These are phyloP conservation scores for Hypomesus transpacificus DNA, from an alignment of 2,113 vertebrate genomes.

Conservation along the genomic window DNA sequence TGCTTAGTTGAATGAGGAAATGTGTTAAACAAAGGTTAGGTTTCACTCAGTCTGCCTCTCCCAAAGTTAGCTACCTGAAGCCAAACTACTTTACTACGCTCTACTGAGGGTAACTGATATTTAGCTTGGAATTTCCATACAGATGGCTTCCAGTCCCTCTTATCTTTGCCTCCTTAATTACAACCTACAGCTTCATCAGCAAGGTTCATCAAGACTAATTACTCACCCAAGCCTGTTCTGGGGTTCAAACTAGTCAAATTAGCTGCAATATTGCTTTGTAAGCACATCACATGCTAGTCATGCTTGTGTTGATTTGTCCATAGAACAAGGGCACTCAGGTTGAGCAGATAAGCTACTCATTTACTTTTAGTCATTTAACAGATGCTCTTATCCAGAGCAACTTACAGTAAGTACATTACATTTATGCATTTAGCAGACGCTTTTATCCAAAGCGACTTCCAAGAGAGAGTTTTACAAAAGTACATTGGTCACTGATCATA, in stretches of 20 bases:
- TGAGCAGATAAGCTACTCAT: conserved; percentile 21
- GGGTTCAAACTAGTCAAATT: conserved; percentile 1
- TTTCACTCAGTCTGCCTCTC: conserved; percentile 35
- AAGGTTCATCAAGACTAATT: too few species aligned
- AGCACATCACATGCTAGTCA: conserved; percentile 36
- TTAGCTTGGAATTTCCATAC: too few species aligned
- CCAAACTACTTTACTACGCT: background rate
- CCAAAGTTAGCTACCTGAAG: conserved; percentile 37
- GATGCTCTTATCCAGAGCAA: too few species aligned
- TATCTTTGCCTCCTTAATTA: too few species aligned
- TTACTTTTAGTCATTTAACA: too few species aligned
- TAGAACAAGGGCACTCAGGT: conserved; percentile 27
- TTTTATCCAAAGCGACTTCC: too few species aligned
- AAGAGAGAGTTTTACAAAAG: too few species aligned
- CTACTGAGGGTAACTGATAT: conserved; percentile 11
- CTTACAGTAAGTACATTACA: too few species aligned
- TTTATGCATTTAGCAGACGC: too few species aligned
- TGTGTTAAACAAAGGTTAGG: conserved; percentile 24
- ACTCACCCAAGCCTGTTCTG: background rate
- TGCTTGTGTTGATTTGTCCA: conserved; percentile 21
- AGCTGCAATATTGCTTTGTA: conserved; percentile 30
- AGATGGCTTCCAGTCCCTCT: too few species aligned
- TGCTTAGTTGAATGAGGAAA: background rate
- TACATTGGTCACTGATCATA: too few species aligned
- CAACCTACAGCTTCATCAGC: too few species aligned